Conservation (phyloP, 2,888 invertebrate genomes). For the Pristionchus mayeri region DNA sequence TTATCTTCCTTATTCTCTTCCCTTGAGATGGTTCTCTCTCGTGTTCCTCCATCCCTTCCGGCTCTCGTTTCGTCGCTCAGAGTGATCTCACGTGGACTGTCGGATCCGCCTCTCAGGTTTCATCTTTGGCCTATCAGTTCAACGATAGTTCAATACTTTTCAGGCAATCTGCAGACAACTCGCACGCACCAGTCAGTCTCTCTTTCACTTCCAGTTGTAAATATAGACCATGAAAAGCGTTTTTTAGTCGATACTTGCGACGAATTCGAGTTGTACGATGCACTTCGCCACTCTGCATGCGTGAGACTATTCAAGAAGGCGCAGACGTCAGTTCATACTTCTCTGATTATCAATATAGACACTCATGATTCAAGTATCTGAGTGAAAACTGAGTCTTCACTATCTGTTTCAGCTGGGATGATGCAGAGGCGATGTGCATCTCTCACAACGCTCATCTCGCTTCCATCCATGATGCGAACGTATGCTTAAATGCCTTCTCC, state of each 20-base stretch:
- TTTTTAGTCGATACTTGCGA: slow-evolving; percentile 30
- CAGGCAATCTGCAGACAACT: slow-evolving; percentile 27
- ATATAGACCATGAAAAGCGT: too few relatives aligned
- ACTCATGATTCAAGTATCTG: too few relatives aligned
- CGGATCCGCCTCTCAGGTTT: not conserved
- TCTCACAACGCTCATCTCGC: slow-evolving; percentile 25
- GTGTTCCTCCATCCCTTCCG: not conserved
- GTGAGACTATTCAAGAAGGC: slow-evolving; percentile 9
- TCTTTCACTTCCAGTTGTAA: not conserved
- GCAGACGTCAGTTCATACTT: not conserved
- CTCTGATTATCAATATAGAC: not conserved
- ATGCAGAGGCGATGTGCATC: slow-evolving; percentile 16
- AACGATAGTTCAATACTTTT: not conserved
- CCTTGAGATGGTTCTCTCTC: not conserved
- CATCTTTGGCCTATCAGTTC: not conserved
- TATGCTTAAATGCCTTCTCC: not conserved
- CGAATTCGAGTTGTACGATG: slow-evolving; percentile 42
- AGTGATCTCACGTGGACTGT: not conserved
- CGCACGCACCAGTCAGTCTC: not conserved
- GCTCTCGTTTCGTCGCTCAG: not conserved
- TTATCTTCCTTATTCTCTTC: not conserved
- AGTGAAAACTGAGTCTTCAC: too few relatives aligned
- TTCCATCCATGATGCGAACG: slow-evolving; percentile 12
- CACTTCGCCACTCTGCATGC: not conserved
- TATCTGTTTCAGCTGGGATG: slow-evolving; percentile 19